Evolutionary conservation across 2,113 vertebrate genomes (phyloP), one percentile per base, ranked within the genome.

Genomic region (Diglossa brunneiventris): DNA sequence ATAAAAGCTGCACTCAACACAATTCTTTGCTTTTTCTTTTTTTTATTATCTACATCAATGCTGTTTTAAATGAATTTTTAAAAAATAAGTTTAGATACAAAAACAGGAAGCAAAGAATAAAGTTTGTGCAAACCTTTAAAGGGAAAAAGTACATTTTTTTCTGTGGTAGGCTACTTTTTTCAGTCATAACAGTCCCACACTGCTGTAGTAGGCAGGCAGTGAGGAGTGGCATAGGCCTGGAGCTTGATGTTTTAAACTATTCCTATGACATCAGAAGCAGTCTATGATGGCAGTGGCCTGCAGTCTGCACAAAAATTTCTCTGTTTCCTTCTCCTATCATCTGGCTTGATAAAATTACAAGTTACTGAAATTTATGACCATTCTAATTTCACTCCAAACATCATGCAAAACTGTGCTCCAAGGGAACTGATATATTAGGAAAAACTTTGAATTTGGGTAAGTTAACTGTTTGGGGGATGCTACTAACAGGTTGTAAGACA

Each of bases 1-100:
- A 98, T 98, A 98, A 97, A 98, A 93, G 90, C 97, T 96, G 97
- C 97, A 97, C 97, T 97, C 96, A 93, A 97, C 85, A 96, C 53
- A 92, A 75, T 94, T 96, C 59, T 92, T 97, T 97, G 87, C 89
- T 97, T 96, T 95, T 92, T 96, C 64, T 59, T 93, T 81, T 91
- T 67, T 67, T 81, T 58, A 49, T 63, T 72, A 50, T n/a, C 72
- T 92, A 76, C 53, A 83, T 95, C 67, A 94, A 42, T 94, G 85
- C 61, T 93, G 56, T 22, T 87, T 93, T 78, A 78, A 95, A 92
- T 49, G 10, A 52, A 26, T 93, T 91, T 93, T 62, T 49, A 0
- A 2, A 35, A 79, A 87, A 19, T 24, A 26, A 83, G 26, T 87
- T 89, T 75, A 72, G 64, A 58, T 92, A 86, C 16, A 85, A 81